Base-by-base conservation (phyloP, 53 echinoderm and acorn worm species). In the Paracentrotus lividus region DNA sequence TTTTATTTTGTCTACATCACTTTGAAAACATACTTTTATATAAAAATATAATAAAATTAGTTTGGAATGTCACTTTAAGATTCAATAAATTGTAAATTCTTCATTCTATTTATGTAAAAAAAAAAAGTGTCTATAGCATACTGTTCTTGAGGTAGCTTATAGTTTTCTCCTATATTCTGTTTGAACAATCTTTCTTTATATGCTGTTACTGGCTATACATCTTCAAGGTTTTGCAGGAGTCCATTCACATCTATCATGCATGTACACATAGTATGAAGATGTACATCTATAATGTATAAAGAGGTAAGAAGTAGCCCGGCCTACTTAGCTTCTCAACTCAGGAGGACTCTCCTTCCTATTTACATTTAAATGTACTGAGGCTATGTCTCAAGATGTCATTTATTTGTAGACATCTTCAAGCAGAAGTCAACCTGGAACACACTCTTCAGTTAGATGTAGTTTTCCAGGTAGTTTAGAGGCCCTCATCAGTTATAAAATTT, bases 381-480 rank as follows among this genome's bases (percentile, higher is more conserved):
- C 81, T 81, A 9, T 81, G 81, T 81, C 81, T 81, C 81, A 47
- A 81, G 81, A 81, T 81, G 81, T 47, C 81, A 81, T 81, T 44
- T 81, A 81, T 81, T 81, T 81, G 81, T 81, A 81, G 81, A 81
- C 81, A 81, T 81, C 81, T 81, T 27, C 44, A 81, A 8, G 47
- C 81, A 47, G 44, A 26, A 81, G 45, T 81, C 27, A 13, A 76
- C 40, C 40, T 76, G 29, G 29, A 38, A 36, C 31, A 40, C 10
- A 34, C 76, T 76, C 42, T 76, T 76, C 76, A 76, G 21, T 20
- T 76, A 76, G 42, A 20, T 76, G n/a, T n/a, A n/a, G n/a, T n/a
- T n/a, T n/a, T n/a, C n/a, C n/a, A n/a, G n/a, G n/a, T n/a, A n/a
- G n/a, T n/a, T n/a, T n/a, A n/a, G n/a, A n/a, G n/a, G n/a, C n/a